Base-by-base conservation (phyloP, 2,888 invertebrate species). In the Temnothorax ravouxi region DNA sequence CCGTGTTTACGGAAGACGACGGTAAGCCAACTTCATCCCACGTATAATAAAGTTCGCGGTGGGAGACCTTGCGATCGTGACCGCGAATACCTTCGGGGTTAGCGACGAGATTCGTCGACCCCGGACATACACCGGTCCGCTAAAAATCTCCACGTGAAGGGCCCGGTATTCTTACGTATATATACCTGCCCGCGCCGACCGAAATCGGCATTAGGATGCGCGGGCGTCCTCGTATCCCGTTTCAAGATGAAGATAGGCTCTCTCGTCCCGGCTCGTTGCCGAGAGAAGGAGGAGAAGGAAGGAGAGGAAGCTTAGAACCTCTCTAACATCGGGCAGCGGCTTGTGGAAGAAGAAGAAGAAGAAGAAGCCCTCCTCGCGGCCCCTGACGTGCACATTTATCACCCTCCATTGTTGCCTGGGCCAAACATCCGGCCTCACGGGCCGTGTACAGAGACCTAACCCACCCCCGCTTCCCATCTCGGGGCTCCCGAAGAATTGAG, bases 241-340 rank as follows among this genome's bases (percentile, higher is more conserved):
- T 94, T 94, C 94, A 93, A 94, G 94, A 94, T 94, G 93, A 91
- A 94, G 94, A 94, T 94, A 94, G 81, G 87, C 79, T 59, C 81
- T 56, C 88, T 82, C 66, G 61, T 89, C 87, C 84, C 82, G 85
- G 47, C 79, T 83, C 87, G 76, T 76, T 61, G 83, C 88, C 87
- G 87, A 88, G 89, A 25, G 56, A 50, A 84, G 81, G 85, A 85
- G 83, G 83, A 89, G 86, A 87, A 77, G 87, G 85, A 83, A 79
- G 83, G 83, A 89, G 86, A 88, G 75, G 87, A 86, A 83, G 80
- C 79, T 88, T 88, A 88, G 88, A 90, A 82, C 82, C 83, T 86
- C 75, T 38, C 75, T 38, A 87, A 85, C 80, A 25, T 54, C 83
- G 81, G 81, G 85, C 85, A 77, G 79, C 88, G 90, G 86, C 87